Percentiles rank a stretch among this genome's conserved stretches.
phyloP scores from a whole-genome alignment of 1,140 invertebrate species.

The Trypoxylus dichotomus region DNA sequence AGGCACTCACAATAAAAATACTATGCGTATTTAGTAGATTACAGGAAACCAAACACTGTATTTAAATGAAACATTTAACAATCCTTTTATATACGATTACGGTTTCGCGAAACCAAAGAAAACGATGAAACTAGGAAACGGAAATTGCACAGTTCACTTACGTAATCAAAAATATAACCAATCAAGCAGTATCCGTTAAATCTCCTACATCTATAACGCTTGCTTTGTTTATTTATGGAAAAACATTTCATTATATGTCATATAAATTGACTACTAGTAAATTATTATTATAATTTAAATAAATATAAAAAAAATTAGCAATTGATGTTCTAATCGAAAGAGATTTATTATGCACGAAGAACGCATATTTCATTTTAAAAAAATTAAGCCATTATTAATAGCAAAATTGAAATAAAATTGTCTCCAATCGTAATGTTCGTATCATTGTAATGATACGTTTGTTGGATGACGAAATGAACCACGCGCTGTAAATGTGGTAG shows the following conservation, averaged over 20 bases:
- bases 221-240: slow-evolving; percentile 3
- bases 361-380: too few relatives aligned
- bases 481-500: too few relatives aligned
- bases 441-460: too few relatives aligned
- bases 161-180: slow-evolving; percentile 18
- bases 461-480: too few relatives aligned
- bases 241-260: neutral
- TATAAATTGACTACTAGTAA: neutral
- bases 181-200: slow-evolving; percentile 15
- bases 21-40: neutral
- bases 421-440: too few relatives aligned
- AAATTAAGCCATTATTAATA: too few relatives aligned
- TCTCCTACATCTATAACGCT: neutral
- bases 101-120: slow-evolving; percentile 9
- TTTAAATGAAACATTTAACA: slow-evolving; percentile 15
- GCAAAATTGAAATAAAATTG: too few relatives aligned
- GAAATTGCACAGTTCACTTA: slow-evolving; percentile 14
- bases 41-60: neutral
- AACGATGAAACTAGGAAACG: slow-evolving; percentile 21
- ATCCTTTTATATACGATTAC: neutral
- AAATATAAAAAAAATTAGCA: too few relatives aligned
- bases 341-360: too few relatives aligned
- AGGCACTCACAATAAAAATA: too few relatives aligned
- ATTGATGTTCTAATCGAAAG: too few relatives aligned
- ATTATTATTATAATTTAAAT: too few relatives aligned